phyloP scores from a whole-genome alignment of 1,140 invertebrate species.

The Panonychus citri region DNA sequence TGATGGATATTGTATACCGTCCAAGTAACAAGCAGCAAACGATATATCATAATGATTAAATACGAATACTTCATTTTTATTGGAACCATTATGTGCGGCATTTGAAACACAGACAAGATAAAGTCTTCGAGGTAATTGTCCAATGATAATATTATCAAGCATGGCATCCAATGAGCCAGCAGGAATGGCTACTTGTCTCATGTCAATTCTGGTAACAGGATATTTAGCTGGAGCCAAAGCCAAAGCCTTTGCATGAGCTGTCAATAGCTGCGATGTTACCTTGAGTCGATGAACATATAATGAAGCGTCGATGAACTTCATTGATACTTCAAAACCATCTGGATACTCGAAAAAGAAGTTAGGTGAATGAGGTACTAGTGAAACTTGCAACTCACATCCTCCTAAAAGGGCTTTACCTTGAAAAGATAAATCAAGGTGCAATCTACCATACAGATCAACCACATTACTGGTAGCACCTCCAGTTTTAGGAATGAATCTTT shows the following conservation, averaged over 20 bases:
- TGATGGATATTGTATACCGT: too few relatives aligned
- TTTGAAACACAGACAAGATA: not conserved
- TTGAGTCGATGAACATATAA: not conserved
- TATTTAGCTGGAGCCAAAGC: too few relatives aligned
- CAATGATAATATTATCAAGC: not conserved
- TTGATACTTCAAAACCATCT: not conserved
- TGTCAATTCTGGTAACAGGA: too few relatives aligned
- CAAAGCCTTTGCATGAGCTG: too few relatives aligned
- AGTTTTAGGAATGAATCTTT: not conserved
- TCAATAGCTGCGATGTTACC: too few relatives aligned
- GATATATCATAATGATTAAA: too few relatives aligned
- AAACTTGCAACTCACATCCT: not conserved
- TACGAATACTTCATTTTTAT: too few relatives aligned
- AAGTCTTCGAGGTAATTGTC: not conserved
- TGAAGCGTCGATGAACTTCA: not conserved
- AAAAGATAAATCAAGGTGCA: not conserved
- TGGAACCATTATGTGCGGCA: not conserved
- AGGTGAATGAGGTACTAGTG: not conserved
- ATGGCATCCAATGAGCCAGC: not conserved
- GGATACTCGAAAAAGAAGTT: not conserved
- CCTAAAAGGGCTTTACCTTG: conserved; percentile 1
- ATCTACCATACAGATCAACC: not conserved
- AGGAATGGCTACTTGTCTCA: too few relatives aligned
- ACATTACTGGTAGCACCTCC: not conserved
- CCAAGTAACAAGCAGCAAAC: too few relatives aligned